Conservation (phyloP, 2,113 vertebrate species). For the Brienomyrus brachyistius region DNA sequence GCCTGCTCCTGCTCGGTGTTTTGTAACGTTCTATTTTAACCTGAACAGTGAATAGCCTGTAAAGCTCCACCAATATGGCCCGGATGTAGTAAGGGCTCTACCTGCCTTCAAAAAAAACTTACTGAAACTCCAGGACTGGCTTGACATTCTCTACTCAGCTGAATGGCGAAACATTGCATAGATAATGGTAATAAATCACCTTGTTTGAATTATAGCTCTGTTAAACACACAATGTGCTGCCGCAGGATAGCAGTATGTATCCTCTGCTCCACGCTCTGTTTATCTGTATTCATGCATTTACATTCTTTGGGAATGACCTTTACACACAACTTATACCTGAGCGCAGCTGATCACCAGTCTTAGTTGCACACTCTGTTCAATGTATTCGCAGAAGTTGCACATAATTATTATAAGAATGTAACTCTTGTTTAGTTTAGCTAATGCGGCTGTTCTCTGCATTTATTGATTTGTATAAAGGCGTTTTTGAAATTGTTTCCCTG, state of each 20-base stretch:
- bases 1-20: background rate
- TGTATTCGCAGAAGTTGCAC: background rate
- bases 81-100: background rate
- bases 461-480: background rate
- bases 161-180: background rate
- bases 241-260: background rate
- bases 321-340: background rate
- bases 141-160: background rate
- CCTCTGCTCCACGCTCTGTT: background rate
- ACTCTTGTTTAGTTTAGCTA: background rate
- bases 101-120: background rate
- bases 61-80: background rate
- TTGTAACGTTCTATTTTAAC: background rate
- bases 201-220: background rate
- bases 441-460: background rate
- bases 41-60: background rate
- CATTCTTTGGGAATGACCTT: background rate
- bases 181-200: background rate
- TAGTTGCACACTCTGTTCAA: background rate
- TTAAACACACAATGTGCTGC: background rate
- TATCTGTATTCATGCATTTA: background rate
- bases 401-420: background rate
- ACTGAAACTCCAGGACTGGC: background rate
- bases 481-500: background rate
- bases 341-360: background rate